Conservation (phyloP, 2,888 invertebrate genomes). For the Agonum fuliginosum region DNA sequence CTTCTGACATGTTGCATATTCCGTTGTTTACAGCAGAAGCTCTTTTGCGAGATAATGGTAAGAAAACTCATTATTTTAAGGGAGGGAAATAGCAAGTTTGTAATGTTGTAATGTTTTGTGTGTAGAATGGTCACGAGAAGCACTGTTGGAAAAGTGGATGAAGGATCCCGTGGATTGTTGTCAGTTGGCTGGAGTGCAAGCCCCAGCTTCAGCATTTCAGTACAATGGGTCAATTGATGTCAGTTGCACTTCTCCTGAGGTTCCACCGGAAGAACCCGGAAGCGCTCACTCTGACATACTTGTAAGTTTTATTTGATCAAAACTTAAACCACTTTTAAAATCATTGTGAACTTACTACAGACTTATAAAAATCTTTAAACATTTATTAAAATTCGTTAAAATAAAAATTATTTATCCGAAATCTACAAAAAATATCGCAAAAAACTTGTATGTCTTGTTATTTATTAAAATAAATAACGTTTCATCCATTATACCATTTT, state of each 20-base stretch:
- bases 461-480: too few relatives aligned
- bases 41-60: slow-evolving; percentile 80
- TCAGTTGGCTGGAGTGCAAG: slow-evolving; percentile 79
- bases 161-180: slow-evolving; percentile 79
- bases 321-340: too few relatives aligned
- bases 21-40: slow-evolving; percentile 83
- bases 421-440: too few relatives aligned
- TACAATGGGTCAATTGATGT: slow-evolving; percentile 70
- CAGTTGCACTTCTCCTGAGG: slow-evolving; percentile 60
- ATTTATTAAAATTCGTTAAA: too few relatives aligned
- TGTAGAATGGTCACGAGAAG: slow-evolving; percentile 81
- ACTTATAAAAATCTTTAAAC: too few relatives aligned
- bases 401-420: too few relatives aligned
- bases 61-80: neutral
- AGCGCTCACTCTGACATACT: slow-evolving; percentile 40
- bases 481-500: too few relatives aligned
- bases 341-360: too few relatives aligned
- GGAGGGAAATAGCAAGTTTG: too few relatives aligned
- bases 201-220: slow-evolving; percentile 73
- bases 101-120: too few relatives aligned
- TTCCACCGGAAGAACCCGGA: slow-evolving; percentile 43
- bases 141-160: slow-evolving; percentile 81
- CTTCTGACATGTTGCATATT: slow-evolving; percentile 82
- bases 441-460: too few relatives aligned
- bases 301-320: too few relatives aligned